Conservation (phyloP, 2,113 vertebrate genomes). For the Mormyrus iriodes region DNA sequence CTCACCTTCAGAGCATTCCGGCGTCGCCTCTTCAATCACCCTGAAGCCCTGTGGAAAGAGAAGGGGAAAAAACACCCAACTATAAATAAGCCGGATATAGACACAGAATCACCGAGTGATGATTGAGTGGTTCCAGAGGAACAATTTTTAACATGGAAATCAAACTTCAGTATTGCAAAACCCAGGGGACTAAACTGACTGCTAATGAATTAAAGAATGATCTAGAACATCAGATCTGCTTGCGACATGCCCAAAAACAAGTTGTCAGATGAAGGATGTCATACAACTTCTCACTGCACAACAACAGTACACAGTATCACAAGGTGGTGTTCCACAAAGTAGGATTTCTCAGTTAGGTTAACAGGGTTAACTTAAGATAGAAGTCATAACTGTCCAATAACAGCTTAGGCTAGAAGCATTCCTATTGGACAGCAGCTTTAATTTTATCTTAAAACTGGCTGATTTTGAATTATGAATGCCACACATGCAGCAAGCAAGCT, state of each 20-base stretch:
- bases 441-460: background rate
- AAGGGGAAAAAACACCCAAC: background rate
- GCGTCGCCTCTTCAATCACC: constrained; percentile 86
- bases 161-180: background rate
- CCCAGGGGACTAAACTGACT: background rate
- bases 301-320: background rate
- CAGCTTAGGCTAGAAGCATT: background rate
- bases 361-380: background rate
- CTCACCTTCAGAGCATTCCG: constrained; percentile 81
- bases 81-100: background rate
- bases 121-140: background rate
- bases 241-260: background rate
- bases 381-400: background rate
- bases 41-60: constrained; percentile 74
- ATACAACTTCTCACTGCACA: background rate
- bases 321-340: background rate
- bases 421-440: background rate
- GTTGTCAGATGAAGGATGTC: background rate
- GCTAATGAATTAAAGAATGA: background rate
- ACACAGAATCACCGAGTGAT: background rate
- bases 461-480: background rate
- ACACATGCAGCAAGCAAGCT: background rate
- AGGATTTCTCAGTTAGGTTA: background rate
- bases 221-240: background rate
- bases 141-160: background rate